Conservation (phyloP, 2,888 invertebrate species). For the Congeria kusceri region DNA sequence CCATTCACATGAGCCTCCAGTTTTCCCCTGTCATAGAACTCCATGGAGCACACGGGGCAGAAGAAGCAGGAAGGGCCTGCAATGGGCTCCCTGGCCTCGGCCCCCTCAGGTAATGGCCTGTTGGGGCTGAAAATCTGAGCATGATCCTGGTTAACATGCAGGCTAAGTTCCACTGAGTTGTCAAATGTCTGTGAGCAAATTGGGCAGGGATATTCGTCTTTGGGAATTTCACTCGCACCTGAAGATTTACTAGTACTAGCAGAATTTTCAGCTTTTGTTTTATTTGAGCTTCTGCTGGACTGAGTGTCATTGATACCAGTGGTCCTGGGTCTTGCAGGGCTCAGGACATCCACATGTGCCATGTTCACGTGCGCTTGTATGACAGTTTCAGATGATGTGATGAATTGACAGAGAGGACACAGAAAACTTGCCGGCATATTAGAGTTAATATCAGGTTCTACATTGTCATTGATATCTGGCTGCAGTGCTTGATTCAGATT, state of each 20-base stretch:
- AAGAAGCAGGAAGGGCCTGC: constrained; percentile 34
- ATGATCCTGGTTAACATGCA: constrained; percentile 94
- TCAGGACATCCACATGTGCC: constrained; percentile 88
- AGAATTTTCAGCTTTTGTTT: constrained; percentile 5
- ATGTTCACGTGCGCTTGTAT: constrained; percentile 93
- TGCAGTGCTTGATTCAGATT: constrained; percentile 54
- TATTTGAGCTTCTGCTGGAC: not conserved
- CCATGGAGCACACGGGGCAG: constrained; percentile 84
- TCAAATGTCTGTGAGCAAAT: constrained; percentile 91
- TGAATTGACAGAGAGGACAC: constrained; percentile 93
- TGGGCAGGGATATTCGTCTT: constrained; percentile 90
- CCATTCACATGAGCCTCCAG: constrained; percentile 92
- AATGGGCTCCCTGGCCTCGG: not conserved
- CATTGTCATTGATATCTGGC: constrained; percentile 72
- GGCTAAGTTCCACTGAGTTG: constrained; percentile 89
- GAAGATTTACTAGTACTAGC: not conserved
- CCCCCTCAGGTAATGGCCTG: constrained; percentile 63
- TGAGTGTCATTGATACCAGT: not conserved
- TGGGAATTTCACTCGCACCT: not conserved
- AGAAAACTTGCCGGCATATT: constrained; percentile 71
- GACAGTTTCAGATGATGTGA: constrained; percentile 90
- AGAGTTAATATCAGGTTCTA: constrained; percentile 70
- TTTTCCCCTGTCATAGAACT: constrained; percentile 86
- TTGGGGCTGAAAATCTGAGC: constrained; percentile 92
- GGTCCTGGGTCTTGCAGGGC: constrained; percentile 60